Percentiles rank a stretch among this genome's conserved stretches.
Evolutionary conservation across 2,797 vertebrate genomes (phyloP).

Genomic region (Rhynchotus rufescens): DNA sequence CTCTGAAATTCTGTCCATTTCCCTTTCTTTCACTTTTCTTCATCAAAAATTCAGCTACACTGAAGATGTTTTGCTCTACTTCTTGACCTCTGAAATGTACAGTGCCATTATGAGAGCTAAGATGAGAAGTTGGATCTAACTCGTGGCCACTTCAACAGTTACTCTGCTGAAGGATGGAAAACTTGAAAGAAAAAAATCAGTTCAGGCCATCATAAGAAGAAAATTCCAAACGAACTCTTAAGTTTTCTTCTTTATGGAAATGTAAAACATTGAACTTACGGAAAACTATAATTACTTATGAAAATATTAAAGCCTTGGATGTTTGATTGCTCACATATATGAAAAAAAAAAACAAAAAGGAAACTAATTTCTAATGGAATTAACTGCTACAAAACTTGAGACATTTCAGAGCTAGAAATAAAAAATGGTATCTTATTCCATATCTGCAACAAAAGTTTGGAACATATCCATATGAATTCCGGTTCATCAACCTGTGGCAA

Average conservation of each 20-base stretch:
- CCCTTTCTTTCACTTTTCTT: not conserved
- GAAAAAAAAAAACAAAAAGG: not conserved
- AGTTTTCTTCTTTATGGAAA: not conserved
- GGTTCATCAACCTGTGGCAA: conserved; percentile 74
- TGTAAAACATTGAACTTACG: not conserved
- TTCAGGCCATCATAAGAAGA: not conserved
- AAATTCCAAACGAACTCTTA: not conserved
- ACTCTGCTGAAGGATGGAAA: not conserved
- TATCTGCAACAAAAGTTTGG: conserved; percentile 28
- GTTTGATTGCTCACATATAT: not conserved
- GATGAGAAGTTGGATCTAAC: not conserved
- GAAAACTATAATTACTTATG: not conserved
- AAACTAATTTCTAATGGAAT: not conserved
- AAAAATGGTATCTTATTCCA: not conserved
- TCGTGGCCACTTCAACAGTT: not conserved
- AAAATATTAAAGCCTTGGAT: not conserved
- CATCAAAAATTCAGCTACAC: not conserved
- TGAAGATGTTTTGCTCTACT: not conserved
- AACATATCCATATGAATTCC: conserved; percentile 48
- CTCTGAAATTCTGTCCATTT: not conserved
- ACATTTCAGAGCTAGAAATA: not conserved
- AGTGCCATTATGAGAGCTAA: not conserved
- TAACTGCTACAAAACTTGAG: not conserved
- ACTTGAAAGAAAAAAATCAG: not conserved
- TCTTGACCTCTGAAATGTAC: not conserved